Percentiles rank a stretch among this genome's conserved stretches.
Evolutionary conservation across 2,888 invertebrate genomes (phyloP).

Genomic region (Phorcus lineatus): DNA sequence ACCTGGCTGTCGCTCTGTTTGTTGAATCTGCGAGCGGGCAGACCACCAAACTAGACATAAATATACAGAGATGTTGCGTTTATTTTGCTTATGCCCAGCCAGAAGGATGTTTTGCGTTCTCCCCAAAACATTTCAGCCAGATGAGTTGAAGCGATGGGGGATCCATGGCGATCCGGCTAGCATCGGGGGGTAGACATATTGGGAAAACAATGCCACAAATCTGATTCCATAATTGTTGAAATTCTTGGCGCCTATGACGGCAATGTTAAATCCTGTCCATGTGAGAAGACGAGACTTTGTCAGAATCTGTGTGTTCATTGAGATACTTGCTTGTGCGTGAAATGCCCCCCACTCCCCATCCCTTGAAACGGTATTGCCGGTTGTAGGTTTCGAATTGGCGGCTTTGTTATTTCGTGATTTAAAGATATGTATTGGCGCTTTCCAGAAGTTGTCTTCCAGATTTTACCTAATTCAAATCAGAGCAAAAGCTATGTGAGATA

Average conservation of each 20-base stretch:
- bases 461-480: too few species aligned
- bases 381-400: not conserved
- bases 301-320: not conserved
- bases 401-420: constrained; percentile 12
- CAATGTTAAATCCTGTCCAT: not conserved
- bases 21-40: constrained; percentile 25
- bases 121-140: constrained; percentile 20
- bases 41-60: constrained; percentile 31
- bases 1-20: constrained; percentile 21
- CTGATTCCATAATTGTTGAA: constrained; percentile 12
- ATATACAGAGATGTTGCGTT: constrained; percentile 30
- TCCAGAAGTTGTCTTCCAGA: not conserved
- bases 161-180: not conserved
- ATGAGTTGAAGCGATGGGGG: constrained; percentile 16
- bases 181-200: constrained; percentile 6
- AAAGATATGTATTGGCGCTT: not conserved
- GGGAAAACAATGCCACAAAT: constrained; percentile 19
- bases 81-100: constrained; percentile 26
- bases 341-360: not conserved
- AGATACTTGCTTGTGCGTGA: not conserved
- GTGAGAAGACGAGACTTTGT: not conserved
- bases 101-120: constrained; percentile 33
- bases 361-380: not conserved
- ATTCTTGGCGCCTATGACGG: not conserved
- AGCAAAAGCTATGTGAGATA: too few species aligned